A percentile compares a stretch with the other conserved stretches of the same genome.
These are phyloP conservation scores for Cynoglossus semilaevis DNA, from an alignment of 2,113 vertebrate genomes.

Conservation along the genomic window DNA sequence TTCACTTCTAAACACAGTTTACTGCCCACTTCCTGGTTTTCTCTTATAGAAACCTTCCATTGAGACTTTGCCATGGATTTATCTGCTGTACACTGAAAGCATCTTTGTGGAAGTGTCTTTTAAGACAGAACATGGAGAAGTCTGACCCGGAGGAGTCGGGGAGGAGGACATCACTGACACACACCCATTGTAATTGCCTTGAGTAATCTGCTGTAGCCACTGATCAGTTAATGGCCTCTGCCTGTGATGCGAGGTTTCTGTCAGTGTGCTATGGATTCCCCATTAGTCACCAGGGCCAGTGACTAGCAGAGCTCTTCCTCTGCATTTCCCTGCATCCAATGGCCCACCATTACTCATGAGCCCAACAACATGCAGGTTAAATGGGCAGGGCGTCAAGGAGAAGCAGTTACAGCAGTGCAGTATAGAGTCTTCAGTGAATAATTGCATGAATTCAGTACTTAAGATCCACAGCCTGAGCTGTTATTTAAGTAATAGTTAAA, in stretches of 20 bases:
- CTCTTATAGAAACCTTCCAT: slow-evolving; percentile 37
- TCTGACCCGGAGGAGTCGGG: slow-evolving; percentile 47
- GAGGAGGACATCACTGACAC: slow-evolving; percentile 49
- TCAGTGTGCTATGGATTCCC: slow-evolving; percentile 66
- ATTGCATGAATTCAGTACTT: neutral
- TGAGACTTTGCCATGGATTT: slow-evolving; percentile 52
- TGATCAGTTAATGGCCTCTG: slow-evolving; percentile 68
- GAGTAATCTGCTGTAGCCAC: slow-evolving; percentile 56
- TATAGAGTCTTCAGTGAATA: neutral
- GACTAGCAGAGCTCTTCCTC: slow-evolving; percentile 35
- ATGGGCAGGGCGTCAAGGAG: slow-evolving; percentile 5
- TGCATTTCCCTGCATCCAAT: slow-evolving; percentile 24
- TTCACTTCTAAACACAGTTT: slow-evolving; percentile 39
- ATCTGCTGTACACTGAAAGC: slow-evolving; percentile 38
- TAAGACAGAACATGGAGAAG: slow-evolving; percentile 47
- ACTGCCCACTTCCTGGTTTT: slow-evolving; percentile 31
- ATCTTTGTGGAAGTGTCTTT: slow-evolving; percentile 47
- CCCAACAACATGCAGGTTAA: slow-evolving; percentile 11
- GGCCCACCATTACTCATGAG: slow-evolving; percentile 27
- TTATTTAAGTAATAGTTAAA: neutral
- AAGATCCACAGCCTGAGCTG: no score
- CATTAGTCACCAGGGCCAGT: slow-evolving; percentile 59
- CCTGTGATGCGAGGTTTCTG: slow-evolving; percentile 44
- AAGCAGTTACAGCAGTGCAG: neutral
- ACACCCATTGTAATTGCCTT: slow-evolving; percentile 33